Evolutionary conservation across 2,888 invertebrate genomes (phyloP).

Genomic region (Microplitis manilae): DNA sequence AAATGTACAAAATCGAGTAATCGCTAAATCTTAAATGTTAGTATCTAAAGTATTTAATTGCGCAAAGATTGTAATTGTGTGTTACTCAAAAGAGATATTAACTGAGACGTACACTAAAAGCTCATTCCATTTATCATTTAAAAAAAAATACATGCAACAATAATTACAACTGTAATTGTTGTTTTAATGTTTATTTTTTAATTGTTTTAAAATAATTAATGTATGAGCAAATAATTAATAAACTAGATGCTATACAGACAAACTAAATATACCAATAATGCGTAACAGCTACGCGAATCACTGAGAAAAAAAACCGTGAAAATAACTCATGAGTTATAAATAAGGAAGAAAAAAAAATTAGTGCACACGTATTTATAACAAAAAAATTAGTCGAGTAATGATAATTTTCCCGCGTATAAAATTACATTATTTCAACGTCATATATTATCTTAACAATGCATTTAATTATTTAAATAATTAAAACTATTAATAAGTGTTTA

Average conservation of each 20-base stretch:
- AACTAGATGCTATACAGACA: conserved; percentile 43
- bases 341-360: conserved; percentile 13
- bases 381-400: conserved; percentile 9
- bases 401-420: conserved; percentile 11
- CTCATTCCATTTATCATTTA: conserved; percentile 15
- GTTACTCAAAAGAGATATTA: conserved; percentile 45
- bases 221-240: conserved; percentile 17
- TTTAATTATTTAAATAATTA: neutral
- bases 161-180: conserved; percentile 12
- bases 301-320: conserved; percentile 45
- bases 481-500: neutral
- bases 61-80: conserved; percentile 46
- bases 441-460: neutral
- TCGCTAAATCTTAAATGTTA: conserved; percentile 67
- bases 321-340: conserved; percentile 43
- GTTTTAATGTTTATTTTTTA: neutral
- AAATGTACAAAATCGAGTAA: conserved; percentile 70
- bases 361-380: neutral
- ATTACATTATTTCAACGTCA: neutral
- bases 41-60: conserved; percentile 67
- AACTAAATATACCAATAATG: conserved; percentile 58
- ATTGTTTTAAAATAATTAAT: conserved; percentile 29
- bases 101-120: conserved; percentile 21
- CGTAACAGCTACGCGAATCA: conserved; percentile 67
- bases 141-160: conserved; percentile 19